phyloP scores from a whole-genome alignment of 2,113 vertebrate species.

The Myotis brandtii region DNA sequence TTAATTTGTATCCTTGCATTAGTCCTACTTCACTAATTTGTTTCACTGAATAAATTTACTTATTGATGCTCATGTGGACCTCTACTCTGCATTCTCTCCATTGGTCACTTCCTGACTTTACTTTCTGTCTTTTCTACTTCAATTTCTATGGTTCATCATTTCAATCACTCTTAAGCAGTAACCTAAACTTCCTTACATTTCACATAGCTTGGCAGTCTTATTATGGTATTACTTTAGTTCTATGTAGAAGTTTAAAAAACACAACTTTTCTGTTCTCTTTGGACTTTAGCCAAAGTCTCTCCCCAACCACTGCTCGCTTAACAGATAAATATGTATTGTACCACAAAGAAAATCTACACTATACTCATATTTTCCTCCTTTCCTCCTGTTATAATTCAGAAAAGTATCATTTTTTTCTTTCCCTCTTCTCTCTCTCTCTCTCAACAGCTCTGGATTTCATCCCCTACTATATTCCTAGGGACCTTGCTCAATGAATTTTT shows the following conservation, averaged over 20 bases:
- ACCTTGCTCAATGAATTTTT: background rate
- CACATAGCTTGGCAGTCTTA: background rate
- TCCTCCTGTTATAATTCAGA: background rate
- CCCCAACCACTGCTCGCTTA: background rate
- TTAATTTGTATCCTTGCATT: background rate
- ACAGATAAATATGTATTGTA: background rate
- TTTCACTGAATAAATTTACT: background rate
- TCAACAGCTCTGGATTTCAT: background rate
- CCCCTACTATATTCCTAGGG: background rate
- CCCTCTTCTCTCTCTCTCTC: background rate
- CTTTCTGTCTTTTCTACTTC: background rate
- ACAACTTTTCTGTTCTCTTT: background rate
- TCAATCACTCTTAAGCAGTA: background rate
- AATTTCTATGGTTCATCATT: background rate
- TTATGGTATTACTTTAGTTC: background rate
- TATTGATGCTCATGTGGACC: background rate
- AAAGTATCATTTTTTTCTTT: background rate
- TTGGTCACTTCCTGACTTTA: background rate
- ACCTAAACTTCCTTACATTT: background rate
- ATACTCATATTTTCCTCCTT: background rate
- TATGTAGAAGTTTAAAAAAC: background rate
- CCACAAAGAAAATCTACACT: background rate
- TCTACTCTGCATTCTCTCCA: background rate
- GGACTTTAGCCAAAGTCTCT: background rate
- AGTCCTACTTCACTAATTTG: background rate